phyloP scores from a whole-genome alignment of 2,113 vertebrate genomes.

The Sinocyclocheilus anshuiensis region DNA sequence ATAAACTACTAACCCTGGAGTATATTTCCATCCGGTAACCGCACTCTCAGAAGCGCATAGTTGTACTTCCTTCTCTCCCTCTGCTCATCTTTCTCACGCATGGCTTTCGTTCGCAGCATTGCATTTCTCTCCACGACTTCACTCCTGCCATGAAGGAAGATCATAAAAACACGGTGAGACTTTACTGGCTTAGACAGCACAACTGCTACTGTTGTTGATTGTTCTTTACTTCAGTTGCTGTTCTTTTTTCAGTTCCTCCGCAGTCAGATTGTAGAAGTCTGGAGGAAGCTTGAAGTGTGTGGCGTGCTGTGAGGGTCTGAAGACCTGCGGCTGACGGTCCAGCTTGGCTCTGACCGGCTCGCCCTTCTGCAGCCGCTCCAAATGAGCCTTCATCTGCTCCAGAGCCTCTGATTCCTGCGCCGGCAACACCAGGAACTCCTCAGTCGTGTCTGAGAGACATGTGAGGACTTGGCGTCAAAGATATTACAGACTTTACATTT shows the following conservation, averaged over 20 bases:
- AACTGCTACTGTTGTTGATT: not conserved
- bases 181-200: not conserved
- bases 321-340: constrained; percentile 80
- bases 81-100: constrained; percentile 91
- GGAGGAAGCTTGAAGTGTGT: constrained; percentile 84
- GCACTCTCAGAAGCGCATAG: constrained; percentile 85
- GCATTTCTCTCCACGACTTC: constrained; percentile 85
- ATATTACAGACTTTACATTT: not conserved
- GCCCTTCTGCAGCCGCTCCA: constrained; percentile 78
- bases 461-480: not conserved
- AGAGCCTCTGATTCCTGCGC: constrained; percentile 72
- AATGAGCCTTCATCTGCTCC: constrained; percentile 76
- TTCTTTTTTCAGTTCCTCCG: constrained; percentile 86
- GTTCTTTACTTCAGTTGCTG: constrained; percentile 79
- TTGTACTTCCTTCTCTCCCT: constrained; percentile 88
- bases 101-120: constrained; percentile 89
- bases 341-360: constrained; percentile 85
- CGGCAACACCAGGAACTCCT: constrained; percentile 86
- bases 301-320: constrained; percentile 79
- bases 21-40: constrained; percentile 86
- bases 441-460: constrained; percentile 72
- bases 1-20: constrained; percentile 81
- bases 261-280: constrained; percentile 88
- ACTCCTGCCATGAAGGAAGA: constrained; percentile 67
- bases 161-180: not conserved